A percentile compares a stretch with the other conserved stretches of the same genome.
These are phyloP conservation scores for Oryzias javanicus DNA, from an alignment of 2,113 vertebrate species.

Conservation along the genomic window DNA sequence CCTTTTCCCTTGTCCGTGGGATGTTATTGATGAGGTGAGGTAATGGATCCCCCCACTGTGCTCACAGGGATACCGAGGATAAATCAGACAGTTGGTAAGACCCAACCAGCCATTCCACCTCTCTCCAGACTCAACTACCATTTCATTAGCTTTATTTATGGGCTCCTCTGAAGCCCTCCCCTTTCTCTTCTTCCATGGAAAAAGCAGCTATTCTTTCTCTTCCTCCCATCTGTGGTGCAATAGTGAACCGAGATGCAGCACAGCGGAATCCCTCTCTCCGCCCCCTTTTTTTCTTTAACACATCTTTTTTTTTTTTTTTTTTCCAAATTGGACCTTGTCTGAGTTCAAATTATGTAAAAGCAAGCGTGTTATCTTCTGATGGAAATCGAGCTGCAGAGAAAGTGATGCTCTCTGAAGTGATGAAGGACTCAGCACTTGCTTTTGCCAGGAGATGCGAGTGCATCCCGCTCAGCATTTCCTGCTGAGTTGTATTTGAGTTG, in stretches of 20 bases:
- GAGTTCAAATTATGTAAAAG: constrained; percentile 24
- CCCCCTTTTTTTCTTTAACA: constrained; percentile 15
- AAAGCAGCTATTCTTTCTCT: constrained; percentile 57
- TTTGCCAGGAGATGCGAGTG: constrained; percentile 42
- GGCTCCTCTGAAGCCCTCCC: constrained; percentile 65
- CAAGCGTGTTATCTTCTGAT: constrained; percentile 20
- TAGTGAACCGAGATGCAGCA: constrained; percentile 52
- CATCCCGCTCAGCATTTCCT: constrained; percentile 58
- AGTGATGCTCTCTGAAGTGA: constrained; percentile 22
- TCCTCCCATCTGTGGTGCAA: constrained; percentile 50
- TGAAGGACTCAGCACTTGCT: constrained; percentile 30
- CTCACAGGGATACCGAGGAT: constrained; percentile 74
- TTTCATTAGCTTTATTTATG: constrained; percentile 83
- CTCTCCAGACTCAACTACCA: constrained; percentile 74
- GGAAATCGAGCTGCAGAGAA: constrained; percentile 32
- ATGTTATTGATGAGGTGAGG: constrained; percentile 76
- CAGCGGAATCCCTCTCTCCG: constrained; percentile 11
- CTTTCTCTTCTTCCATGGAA: constrained; percentile 56
- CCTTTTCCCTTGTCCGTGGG: constrained; percentile 64
- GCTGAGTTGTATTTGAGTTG: constrained; percentile 52
- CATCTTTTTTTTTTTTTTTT: constrained; percentile 21
- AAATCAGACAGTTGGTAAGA: constrained; percentile 78
- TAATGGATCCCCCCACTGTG: constrained; percentile 75
- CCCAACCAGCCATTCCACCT: constrained; percentile 74
- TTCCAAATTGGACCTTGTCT: constrained; percentile 13